Base-by-base conservation (phyloP, 2,113 vertebrate species). In the Paramormyrops kingsleyae region DNA sequence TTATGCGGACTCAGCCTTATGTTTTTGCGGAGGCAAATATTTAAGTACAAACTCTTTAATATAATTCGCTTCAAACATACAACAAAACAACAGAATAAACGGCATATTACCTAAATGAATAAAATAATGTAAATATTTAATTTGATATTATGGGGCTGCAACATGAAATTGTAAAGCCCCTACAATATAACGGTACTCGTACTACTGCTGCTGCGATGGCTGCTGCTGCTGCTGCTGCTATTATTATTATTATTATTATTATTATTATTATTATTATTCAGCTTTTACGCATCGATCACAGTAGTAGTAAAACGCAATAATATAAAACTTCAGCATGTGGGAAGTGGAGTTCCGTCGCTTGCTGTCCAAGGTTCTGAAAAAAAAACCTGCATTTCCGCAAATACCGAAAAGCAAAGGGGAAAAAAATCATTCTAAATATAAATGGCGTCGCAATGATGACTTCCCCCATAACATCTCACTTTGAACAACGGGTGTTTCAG, bases 351-450 rank as follows among this genome's bases (percentile, higher is more conserved):
- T 42, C 17, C 53, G 44, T 8, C 15, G 47, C 6, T 31, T 24
- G 39, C 90, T 92, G 66, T 91, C 92, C 92, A 88, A 88, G 91
- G 92, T 92, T 46, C 92, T 92, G 90, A 90, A 92, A 89, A 39
- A 31, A 66, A 47, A 47, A n/a, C n/a, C 13, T 5, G 39, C 77
- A 47, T 91, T 91, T 42, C 77, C 62, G 39, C 47, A 5, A 88
- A 88, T 87, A 53, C 21, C 86, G 15, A 44, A 88, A 17, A 42
- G 87, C 53, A 62, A 42, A n/a, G 19, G 42, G 0, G 0, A 19
- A 53, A 87, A 87, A 56, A 80, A 31, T 19, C 15, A 80, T 42
- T 80, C 15, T 80, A 80, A 80, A 80, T 27, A 17, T 31, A 24
- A n/a, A 56, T 35, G 49, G n/a, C 19, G 27, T 19, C 27, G 1